Percentiles rank a stretch among this genome's conserved stretches.
Conservation (phyloP, 92 coral and sea anemone genomes). For the Plumapathes pennacea region DNA sequence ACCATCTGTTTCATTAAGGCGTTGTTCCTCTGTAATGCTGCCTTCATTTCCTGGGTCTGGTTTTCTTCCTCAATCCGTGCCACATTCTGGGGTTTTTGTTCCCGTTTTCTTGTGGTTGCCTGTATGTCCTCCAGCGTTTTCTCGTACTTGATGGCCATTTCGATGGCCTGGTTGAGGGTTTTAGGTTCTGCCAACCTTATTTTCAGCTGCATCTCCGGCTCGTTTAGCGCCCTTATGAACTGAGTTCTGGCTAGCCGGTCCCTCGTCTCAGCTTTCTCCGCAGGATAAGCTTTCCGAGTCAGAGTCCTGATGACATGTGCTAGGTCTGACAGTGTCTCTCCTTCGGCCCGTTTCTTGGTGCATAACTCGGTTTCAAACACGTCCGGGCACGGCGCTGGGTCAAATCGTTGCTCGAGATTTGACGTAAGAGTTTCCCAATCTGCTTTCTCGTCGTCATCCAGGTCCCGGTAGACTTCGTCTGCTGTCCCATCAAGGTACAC, state of each 20-base stretch:
- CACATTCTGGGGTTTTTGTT: no score
- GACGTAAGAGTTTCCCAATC: background rate
- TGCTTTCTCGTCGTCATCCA: background rate
- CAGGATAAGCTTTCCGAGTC: constrained; percentile 6
- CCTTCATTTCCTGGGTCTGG: no score
- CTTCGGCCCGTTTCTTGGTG: background rate
- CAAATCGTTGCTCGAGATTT: constrained; percentile 4
- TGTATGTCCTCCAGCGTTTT: background rate
- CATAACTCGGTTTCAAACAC: background rate
- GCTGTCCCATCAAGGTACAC: constrained; percentile 1
- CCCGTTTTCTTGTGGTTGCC: no score
- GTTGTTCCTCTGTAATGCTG: no score
- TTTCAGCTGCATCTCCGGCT: constrained; percentile 4
- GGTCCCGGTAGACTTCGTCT: constrained; percentile 1
- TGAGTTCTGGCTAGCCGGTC: background rate
- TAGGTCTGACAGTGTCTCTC: background rate
- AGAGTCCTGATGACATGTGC: constrained; percentile 2
- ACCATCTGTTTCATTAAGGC: no score
- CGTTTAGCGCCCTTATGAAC: background rate
- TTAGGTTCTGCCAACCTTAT: constrained; percentile 1
- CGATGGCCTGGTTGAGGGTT: constrained; percentile 2
- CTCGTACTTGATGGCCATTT: constrained; percentile 11
- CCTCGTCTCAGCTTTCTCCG: constrained; percentile 4
- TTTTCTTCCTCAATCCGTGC: no score
- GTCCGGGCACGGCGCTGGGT: constrained; percentile 4